Conservation (phyloP, 2,113 vertebrate genomes). For the Hirundichthys speculiger region DNA sequence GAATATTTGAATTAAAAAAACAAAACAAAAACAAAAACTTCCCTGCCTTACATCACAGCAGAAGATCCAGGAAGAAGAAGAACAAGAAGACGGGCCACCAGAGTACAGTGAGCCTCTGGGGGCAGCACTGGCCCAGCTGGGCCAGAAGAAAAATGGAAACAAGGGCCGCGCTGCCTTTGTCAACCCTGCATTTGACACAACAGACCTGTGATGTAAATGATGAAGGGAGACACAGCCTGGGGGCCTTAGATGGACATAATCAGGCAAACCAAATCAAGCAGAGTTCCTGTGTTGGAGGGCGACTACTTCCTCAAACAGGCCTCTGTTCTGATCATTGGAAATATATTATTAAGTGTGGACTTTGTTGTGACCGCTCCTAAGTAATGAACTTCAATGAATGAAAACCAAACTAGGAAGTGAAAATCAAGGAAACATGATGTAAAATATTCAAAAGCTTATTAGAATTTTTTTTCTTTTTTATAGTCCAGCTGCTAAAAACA, state of each 20-base stretch:
- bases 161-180: conserved; percentile 6
- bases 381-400: neutral
- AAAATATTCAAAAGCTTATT: neutral
- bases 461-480: too few relatives aligned
- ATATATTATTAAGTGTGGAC: neutral
- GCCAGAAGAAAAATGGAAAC: conserved; percentile 8
- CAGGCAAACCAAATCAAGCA: conserved; percentile 20
- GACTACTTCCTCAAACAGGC: neutral
- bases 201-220: conserved; percentile 82
- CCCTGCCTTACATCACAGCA: conserved; percentile 10
- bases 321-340: neutral
- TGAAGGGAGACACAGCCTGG: neutral
- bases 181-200: conserved; percentile 82
- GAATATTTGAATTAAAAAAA: neutral
- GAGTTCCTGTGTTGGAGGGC: neutral
- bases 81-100: neutral
- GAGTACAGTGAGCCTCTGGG: conserved; percentile 77
- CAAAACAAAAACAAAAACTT: too few relatives aligned
- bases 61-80: conserved; percentile 66
- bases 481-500: neutral
- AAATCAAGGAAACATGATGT: conserved; percentile 1
- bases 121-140: conserved; percentile 75
- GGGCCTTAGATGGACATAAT: conserved; percentile 17
- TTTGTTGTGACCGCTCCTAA: neutral
- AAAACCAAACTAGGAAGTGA: conserved; percentile 13